These are phyloP conservation scores for Zeugodacus cucurbitae DNA, from an alignment of 1,140 invertebrate species.

Conservation along the genomic window DNA sequence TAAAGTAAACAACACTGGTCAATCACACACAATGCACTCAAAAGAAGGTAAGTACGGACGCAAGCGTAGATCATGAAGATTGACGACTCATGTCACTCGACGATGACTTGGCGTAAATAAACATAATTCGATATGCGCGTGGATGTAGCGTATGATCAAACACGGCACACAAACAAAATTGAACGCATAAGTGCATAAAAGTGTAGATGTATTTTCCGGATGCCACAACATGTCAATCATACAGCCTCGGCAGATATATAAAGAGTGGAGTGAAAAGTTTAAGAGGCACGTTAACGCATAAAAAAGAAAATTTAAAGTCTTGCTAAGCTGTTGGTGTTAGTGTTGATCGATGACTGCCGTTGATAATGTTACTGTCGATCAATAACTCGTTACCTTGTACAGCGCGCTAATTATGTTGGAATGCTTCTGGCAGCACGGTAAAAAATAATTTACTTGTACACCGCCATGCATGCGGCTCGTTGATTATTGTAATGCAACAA, in stretches of 20 bases:
- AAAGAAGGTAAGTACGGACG: background rate
- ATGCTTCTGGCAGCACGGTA: background rate
- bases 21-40: background rate
- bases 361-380: constrained; percentile 38
- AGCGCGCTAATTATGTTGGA: constrained; percentile 30
- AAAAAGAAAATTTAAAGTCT: background rate
- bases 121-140: constrained; percentile 30
- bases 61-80: constrained; percentile 12
- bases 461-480: background rate
- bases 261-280: background rate
- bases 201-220: constrained; percentile 28
- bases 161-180: background rate
- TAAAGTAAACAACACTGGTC: background rate
- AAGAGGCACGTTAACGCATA: background rate
- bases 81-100: constrained; percentile 19
- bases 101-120: constrained; percentile 33
- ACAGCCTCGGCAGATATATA: background rate
- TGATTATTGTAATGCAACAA: constrained; percentile 13
- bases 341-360: constrained; percentile 39
- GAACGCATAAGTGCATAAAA: background rate
- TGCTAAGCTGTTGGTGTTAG: background rate
- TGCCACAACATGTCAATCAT: constrained; percentile 42
- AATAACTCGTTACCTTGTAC: constrained; percentile 37
- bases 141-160: constrained; percentile 3
- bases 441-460: background rate